phyloP scores from a whole-genome alignment of 1,140 invertebrate species.

The Neoseiulus cucumeris region DNA sequence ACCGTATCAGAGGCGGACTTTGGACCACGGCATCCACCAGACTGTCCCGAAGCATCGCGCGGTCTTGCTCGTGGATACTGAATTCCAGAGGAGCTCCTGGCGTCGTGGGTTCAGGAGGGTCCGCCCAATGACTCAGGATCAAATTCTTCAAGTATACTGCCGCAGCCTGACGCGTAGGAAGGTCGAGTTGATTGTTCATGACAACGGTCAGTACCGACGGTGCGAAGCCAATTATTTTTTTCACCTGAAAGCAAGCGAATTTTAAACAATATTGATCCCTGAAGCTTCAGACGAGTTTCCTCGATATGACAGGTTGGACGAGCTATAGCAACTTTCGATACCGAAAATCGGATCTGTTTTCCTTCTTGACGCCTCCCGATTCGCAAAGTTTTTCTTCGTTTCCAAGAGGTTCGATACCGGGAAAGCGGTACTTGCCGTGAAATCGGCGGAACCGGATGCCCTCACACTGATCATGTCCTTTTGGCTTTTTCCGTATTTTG shows the following conservation, averaged over 20 bases:
- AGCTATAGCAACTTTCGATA: too few relatives aligned
- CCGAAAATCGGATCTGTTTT: too few relatives aligned
- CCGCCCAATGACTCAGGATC: conserved; percentile 65
- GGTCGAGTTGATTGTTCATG: conserved; percentile 60
- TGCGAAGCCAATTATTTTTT: conserved; percentile 88
- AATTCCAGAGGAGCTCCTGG: conserved; percentile 51
- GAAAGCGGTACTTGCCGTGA: too few relatives aligned
- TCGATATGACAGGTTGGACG: neutral
- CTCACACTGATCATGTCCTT: too few relatives aligned
- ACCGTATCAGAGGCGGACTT: conserved; percentile 68
- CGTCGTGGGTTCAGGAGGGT: conserved; percentile 43
- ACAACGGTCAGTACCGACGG: conserved; percentile 78
- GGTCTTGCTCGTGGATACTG: conserved; percentile 85
- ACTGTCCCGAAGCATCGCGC: conserved; percentile 68
- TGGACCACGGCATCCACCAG: conserved; percentile 88
- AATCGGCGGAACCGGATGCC: too few relatives aligned
- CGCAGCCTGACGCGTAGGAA: conserved; percentile 80
- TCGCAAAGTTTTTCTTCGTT: too few relatives aligned
- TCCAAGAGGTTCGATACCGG: too few relatives aligned
- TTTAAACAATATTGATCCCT: too few relatives aligned
- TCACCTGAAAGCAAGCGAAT: conserved; percentile 38
- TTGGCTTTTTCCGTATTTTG: too few relatives aligned
- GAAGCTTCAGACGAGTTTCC: neutral
- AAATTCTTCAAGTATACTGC: conserved; percentile 94
- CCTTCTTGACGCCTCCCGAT: too few relatives aligned